Percentiles rank a stretch among this genome's conserved stretches.
Evolutionary conservation across 2,888 invertebrate species (phyloP).

Genomic region (Tolmerus cingulatus): DNA sequence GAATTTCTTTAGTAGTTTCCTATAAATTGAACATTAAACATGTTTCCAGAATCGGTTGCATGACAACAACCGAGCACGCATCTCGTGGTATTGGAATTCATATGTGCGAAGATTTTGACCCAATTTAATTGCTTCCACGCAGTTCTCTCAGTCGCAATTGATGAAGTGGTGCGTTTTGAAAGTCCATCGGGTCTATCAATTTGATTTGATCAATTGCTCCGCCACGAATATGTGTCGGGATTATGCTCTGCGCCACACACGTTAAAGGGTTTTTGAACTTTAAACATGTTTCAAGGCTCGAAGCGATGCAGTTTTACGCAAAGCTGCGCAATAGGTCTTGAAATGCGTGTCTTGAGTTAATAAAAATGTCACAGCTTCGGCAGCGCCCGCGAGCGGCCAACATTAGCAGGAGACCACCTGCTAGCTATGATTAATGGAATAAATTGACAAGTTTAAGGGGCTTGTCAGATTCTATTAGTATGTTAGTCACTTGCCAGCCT

Average conservation of each 20-base stretch:
- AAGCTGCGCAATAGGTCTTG: conserved; percentile 21
- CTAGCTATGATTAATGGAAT: conserved; percentile 30
- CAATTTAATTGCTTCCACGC: conserved; percentile 17
- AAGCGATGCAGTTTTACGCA: conserved; percentile 13
- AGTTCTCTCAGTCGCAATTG: not conserved
- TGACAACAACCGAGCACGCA: not conserved
- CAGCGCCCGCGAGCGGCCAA: not conserved
- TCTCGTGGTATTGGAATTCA: not conserved
- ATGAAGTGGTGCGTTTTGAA: not conserved
- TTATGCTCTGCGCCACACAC: not conserved
- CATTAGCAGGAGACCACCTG: conserved; percentile 16
- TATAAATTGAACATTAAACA: not conserved
- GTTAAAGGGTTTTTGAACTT: conserved; percentile 37
- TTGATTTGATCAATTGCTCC: conserved; percentile 21
- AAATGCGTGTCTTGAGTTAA: conserved; percentile 24
- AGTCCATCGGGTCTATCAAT: not conserved
- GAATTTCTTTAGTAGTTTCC: not conserved
- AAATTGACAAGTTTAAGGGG: conserved; percentile 41
- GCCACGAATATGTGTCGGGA: not conserved
- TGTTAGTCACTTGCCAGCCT: conserved; percentile 21
- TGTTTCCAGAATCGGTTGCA: not conserved
- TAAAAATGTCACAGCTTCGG: conserved; percentile 25
- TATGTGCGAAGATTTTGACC: conserved; percentile 16
- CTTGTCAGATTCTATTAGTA: conserved; percentile 33
- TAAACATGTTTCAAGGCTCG: conserved; percentile 35